phyloP scores from a whole-genome alignment of 2,113 vertebrate species.

The Esox niger region DNA sequence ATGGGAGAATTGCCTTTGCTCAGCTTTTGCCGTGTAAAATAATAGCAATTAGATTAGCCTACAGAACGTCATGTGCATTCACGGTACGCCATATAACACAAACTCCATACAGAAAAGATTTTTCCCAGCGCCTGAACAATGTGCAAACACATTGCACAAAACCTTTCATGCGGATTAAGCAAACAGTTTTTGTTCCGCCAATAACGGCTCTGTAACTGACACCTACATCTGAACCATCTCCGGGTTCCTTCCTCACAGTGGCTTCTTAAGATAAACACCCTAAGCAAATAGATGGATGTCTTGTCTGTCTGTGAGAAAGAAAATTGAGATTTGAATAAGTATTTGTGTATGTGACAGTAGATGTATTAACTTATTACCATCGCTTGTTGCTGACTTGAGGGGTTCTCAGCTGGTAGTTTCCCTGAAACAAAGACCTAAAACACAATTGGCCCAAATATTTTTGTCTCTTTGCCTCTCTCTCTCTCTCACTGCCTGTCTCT shows the following conservation, averaged over 20 bases:
- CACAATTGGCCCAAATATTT: too few species aligned
- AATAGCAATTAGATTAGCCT: too few species aligned
- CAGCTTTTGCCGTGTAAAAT: too few species aligned
- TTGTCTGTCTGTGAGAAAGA: background rate
- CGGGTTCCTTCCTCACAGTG: background rate
- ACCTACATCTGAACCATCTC: background rate
- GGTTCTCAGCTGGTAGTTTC: background rate
- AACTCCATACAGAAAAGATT: background rate
- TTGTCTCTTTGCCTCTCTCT: background rate
- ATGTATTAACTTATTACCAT: too few species aligned
- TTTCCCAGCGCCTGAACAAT: background rate
- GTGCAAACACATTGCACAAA: too few species aligned
- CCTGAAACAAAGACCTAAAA: background rate
- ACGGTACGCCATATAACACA: background rate
- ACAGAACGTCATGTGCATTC: too few species aligned
- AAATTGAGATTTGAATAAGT: background rate
- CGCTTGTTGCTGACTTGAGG: background rate
- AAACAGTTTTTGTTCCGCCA: too few species aligned
- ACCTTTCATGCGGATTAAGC: too few species aligned
- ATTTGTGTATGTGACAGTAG: background rate
- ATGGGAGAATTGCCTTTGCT: too few species aligned
- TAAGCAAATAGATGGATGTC: conserved; percentile 17
- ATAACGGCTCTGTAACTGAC: background rate
- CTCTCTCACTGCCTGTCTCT: background rate
- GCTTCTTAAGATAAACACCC: background rate